Percentiles rank a stretch among this genome's conserved stretches.
These are phyloP conservation scores for Trichopoda pennipes DNA, from an alignment of 2,888 invertebrate genomes.

Conservation along the genomic window DNA sequence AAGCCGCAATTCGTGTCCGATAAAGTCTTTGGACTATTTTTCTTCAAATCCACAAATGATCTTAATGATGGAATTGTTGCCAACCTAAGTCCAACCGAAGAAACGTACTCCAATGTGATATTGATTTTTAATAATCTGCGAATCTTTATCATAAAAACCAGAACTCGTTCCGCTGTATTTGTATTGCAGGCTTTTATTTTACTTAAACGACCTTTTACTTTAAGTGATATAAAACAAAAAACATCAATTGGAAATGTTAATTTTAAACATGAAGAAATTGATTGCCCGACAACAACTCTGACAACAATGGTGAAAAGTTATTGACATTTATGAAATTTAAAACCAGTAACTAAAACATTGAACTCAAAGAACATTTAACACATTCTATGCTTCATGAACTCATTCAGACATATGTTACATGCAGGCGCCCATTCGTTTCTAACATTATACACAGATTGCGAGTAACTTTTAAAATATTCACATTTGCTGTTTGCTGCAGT, in stretches of 20 bases:
- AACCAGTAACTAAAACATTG: conserved; percentile 48
- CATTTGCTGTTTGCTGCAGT: background rate
- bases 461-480: background rate
- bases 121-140: too few species aligned
- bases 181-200: too few species aligned
- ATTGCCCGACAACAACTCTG: background rate
- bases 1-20: too few species aligned
- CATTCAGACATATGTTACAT: background rate
- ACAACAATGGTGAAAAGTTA: conserved; percentile 22
- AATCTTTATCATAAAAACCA: too few species aligned
- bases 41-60: too few species aligned
- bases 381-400: background rate
- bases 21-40: too few species aligned
- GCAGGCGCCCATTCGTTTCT: background rate
- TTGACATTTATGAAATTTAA: conserved; percentile 58
- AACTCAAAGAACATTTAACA: conserved; percentile 21
- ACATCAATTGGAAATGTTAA: conserved; percentile 17
- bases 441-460: background rate
- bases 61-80: too few species aligned
- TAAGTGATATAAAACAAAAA: background rate
- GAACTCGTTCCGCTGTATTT: too few species aligned
- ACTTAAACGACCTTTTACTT: too few species aligned
- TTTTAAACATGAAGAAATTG: conserved; percentile 13
- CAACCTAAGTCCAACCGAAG: too few species aligned
- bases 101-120: too few species aligned